phyloP scores from a whole-genome alignment of 30 jellyfish, hydroid and myxozoan genomes.

The Pelagia noctiluca region DNA sequence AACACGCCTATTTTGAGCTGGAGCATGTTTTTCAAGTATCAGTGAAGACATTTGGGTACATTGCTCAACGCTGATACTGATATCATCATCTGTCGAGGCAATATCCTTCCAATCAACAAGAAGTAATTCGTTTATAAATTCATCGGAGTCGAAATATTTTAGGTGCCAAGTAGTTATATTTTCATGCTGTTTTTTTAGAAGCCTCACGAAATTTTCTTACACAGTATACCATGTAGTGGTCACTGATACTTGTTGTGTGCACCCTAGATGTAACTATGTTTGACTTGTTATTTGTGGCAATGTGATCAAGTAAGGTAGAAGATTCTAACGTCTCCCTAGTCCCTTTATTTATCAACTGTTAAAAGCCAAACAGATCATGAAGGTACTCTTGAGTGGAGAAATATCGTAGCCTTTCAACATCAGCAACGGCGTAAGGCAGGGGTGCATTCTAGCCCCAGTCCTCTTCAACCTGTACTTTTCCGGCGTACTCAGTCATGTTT shows the following conservation, averaged over 20 bases:
- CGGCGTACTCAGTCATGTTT: no score
- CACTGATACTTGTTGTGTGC: constrained; percentile 9
- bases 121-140: constrained; percentile 21
- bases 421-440: no score
- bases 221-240: constrained; percentile 35
- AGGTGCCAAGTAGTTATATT: constrained; percentile 15
- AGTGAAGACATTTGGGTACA: constrained; percentile 19
- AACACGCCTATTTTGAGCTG: constrained; percentile 32
- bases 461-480: no score
- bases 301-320: not conserved
- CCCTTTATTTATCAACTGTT: constrained; percentile 22
- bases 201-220: constrained; percentile 37
- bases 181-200: constrained; percentile 32
- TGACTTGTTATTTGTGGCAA: constrained; percentile 17
- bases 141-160: not conserved
- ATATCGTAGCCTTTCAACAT: no score
- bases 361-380: constrained; percentile 15
- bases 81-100: constrained; percentile 28
- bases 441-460: no score
- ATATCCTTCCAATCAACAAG: constrained; percentile 34
- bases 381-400: no score
- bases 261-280: constrained; percentile 4
- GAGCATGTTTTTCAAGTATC: constrained; percentile 43
- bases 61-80: constrained; percentile 31
- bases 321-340: constrained; percentile 18